These are phyloP conservation scores for Chinchilla lanigera DNA, from an alignment of 2,113 vertebrate species.

Conservation along the genomic window DNA sequence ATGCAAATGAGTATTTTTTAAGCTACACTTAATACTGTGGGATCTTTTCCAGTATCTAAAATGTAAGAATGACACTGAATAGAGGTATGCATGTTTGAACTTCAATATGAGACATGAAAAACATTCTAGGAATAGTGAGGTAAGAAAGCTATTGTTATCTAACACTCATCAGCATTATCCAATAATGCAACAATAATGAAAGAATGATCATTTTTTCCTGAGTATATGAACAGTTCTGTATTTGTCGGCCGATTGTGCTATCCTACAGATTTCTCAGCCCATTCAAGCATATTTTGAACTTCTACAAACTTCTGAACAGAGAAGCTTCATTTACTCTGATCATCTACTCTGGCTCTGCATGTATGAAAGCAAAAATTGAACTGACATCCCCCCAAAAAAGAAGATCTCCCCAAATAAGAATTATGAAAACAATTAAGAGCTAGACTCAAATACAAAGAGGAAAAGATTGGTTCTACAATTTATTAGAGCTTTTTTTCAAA, in stretches of 20 bases:
- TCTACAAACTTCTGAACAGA: background rate
- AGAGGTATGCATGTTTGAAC: background rate
- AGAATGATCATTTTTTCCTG: background rate
- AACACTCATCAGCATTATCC: background rate
- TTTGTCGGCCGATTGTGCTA: background rate
- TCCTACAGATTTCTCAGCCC: background rate
- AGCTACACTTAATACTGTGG: background rate
- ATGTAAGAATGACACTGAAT: slow-evolving; percentile 25
- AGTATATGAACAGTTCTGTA: background rate
- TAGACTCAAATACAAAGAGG: slow-evolving; percentile 39
- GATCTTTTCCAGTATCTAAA: slow-evolving; percentile 38
- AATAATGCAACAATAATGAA: background rate
- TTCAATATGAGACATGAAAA: background rate
- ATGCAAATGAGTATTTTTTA: slow-evolving; percentile 8
- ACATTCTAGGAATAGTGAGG: background rate
- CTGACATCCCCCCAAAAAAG: background rate
- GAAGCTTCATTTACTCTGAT: background rate
- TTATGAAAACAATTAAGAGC: slow-evolving; percentile 44
- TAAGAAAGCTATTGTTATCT: slow-evolving; percentile 15
- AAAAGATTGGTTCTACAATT: slow-evolving; percentile 40
- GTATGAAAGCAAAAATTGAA: slow-evolving; percentile 18
- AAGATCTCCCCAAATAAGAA: background rate
- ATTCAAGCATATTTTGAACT: background rate
- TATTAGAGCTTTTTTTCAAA: slow-evolving; percentile 46
- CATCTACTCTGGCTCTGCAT: background rate